These are phyloP conservation scores for Acrocephalus scirpaceus DNA, from an alignment of 2,797 vertebrate species.

Conservation along the genomic window DNA sequence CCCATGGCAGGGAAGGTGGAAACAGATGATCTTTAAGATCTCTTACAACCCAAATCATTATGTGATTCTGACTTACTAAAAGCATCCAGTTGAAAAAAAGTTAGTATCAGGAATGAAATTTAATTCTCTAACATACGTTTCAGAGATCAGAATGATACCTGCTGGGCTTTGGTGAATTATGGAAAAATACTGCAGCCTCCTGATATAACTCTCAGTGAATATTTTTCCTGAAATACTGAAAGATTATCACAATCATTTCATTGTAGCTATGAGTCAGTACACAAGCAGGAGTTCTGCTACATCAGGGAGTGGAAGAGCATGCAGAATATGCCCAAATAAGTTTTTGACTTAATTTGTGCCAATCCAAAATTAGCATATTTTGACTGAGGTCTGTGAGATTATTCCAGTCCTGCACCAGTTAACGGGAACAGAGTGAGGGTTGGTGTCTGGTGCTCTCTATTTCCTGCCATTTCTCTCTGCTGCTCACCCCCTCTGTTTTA, in stretches of 20 bases:
- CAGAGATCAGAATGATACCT: not conserved
- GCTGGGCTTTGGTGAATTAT: not conserved
- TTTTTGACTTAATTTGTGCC: not conserved
- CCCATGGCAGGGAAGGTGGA: not conserved
- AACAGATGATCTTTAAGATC: not conserved
- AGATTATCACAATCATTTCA: not conserved
- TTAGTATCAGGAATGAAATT: not conserved
- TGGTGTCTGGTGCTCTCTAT: not conserved
- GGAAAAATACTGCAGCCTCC: not conserved
- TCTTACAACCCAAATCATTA: not conserved
- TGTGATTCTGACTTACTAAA: not conserved
- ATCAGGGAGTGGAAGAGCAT: not conserved
- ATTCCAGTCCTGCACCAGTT: not conserved
- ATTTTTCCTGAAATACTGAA: not conserved
- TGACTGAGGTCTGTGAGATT: not conserved
- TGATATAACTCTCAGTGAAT: not conserved
- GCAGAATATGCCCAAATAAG: not conserved
- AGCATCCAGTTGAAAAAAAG: not conserved
- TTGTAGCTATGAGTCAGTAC: not conserved
- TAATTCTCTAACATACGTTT: not conserved
- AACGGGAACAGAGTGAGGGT: not conserved
- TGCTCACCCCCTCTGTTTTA: slow-evolving; percentile 59
- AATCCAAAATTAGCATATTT: not conserved
- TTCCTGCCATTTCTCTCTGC: slow-evolving; percentile 21
- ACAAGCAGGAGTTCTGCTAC: not conserved